A percentile compares a stretch with the other conserved stretches of the same genome.
These are phyloP conservation scores for Limenitis camilla DNA, from an alignment of 2,888 invertebrate species.

Conservation along the genomic window DNA sequence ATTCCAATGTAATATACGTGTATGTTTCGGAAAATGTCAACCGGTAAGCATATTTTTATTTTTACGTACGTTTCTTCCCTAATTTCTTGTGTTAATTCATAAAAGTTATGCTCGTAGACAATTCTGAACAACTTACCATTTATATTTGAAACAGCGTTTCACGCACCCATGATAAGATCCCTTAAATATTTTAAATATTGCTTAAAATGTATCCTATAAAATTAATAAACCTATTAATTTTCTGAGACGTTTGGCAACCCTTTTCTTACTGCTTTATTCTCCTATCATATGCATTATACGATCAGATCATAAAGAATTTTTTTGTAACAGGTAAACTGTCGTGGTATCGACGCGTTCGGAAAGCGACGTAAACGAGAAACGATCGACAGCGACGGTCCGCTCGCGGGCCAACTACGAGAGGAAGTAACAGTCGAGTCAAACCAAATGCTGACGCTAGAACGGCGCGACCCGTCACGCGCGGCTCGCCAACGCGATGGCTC, in stretches of 20 bases:
- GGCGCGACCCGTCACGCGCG: constrained; percentile 83
- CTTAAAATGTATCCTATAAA: too few relatives aligned
- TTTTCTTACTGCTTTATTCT: too few relatives aligned
- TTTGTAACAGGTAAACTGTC: constrained; percentile 84
- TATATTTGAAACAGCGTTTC: too few relatives aligned
- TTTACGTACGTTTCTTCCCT: neutral
- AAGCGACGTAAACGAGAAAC: constrained; percentile 81
- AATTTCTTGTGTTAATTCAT: neutral
- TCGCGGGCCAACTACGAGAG: constrained; percentile 90
- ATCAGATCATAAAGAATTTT: neutral
- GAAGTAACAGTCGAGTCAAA: constrained; percentile 95
- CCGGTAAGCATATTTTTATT: constrained; percentile 76
- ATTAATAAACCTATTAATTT: too few relatives aligned
- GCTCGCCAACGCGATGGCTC: constrained; percentile 87
- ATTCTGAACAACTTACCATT: too few relatives aligned
- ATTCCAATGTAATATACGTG: constrained; percentile 96
- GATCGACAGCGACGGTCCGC: constrained; percentile 67
- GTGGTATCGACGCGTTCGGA: constrained; percentile 92
- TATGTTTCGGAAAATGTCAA: constrained; percentile 96
- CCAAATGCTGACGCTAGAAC: constrained; percentile 91
- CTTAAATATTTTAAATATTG: too few relatives aligned
- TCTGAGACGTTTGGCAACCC: too few relatives aligned
- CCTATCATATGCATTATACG: neutral
- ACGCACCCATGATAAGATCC: too few relatives aligned
- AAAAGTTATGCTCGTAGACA: neutral